Percentiles rank a stretch among this genome's conserved stretches.
These are phyloP conservation scores for Monochamus saltuarius DNA, from an alignment of 1,140 invertebrate genomes.

Conservation along the genomic window DNA sequence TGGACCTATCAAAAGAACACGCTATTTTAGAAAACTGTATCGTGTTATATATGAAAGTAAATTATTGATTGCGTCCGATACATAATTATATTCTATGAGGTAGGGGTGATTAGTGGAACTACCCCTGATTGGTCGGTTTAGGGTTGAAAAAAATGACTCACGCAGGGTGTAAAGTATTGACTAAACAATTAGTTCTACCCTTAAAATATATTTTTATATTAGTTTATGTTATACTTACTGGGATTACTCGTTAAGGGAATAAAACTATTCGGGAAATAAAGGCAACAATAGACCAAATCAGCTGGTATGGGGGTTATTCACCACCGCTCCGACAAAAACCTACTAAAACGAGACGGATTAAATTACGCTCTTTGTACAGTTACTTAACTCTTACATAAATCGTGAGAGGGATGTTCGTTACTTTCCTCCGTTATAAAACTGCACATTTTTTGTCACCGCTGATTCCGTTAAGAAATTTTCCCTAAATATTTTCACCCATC, in stretches of 20 bases:
- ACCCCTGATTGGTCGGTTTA: conserved; percentile 50
- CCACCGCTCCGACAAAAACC: no score
- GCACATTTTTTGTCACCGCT: no score
- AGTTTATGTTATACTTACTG: conserved; percentile 23
- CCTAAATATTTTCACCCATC: no score
- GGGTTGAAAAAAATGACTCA: conserved; percentile 54
- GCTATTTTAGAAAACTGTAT: conserved; percentile 18
- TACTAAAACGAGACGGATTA: no score
- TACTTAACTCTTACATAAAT: no score
- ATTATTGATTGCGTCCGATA: conserved; percentile 53
- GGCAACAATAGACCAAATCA: no score
- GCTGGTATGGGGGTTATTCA: no score
- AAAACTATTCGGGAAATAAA: no score
- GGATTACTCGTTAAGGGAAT: conserved; percentile 16
- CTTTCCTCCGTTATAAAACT: no score
- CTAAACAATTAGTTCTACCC: conserved; percentile 53
- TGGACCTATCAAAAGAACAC: conserved; percentile 18
- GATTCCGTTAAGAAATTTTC: no score
- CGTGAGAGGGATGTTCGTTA: no score
- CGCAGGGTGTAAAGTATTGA: conserved; percentile 55
- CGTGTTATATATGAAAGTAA: conserved; percentile 48
- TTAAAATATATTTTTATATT: conserved; percentile 41
- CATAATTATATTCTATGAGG: conserved; percentile 51
- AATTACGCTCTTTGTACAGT: no score
- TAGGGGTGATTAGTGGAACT: conserved; percentile 50